Base-by-base conservation (phyloP, 2,113 vertebrate species). In the Lipotes vexillifer region DNA sequence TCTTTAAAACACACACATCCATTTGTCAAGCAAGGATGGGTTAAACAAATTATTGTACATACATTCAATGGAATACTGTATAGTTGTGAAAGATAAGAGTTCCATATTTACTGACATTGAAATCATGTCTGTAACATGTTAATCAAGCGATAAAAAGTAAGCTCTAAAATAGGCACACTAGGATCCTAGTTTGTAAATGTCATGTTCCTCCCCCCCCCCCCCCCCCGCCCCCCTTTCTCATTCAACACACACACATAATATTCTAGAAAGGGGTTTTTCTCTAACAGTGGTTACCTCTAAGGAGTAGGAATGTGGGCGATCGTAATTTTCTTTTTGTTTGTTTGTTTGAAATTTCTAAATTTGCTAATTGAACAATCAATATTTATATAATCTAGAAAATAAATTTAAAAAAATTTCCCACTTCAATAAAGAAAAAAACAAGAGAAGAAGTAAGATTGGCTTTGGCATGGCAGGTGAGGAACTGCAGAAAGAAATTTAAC, bases 271-370 rank as follows among this genome's bases (percentile, higher is more conserved):
- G 38, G 20, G 65, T 65, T 92, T 38, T n/a, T 20, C 38, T 66
- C 18, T 55, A 83, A 93, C 17, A 44, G 21, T 91, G 21, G 11
- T 72, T 71, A 72, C 77, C 38, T 87, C 29, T 86, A 82, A 46
- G 69, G 55, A 69, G 20, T 29, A 84, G 33, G 52, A 83, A 71
- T 10, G 2, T 92, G 57, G 31, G 27, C 78, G 38, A 72, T 68
- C 52, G 77, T 71, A 44, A 75, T 46, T 93, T 88, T 74, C 27
- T 86, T 81, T 86, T 94, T 29, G n/a, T 71, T 88, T 29, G n/a
- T 71, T 88, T 93, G 31, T 86, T 33, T 88, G 18, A 93, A 91
- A 84, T 81, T 88, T 93, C 33, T 74, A 88, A 93, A 75, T 71
- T 52, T 91, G 12, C 69, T 83, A 72, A 69, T 68, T 57, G 13